Evolutionary conservation across 2,113 vertebrate genomes (phyloP).

Genomic region (Ceyx melanurus): DNA sequence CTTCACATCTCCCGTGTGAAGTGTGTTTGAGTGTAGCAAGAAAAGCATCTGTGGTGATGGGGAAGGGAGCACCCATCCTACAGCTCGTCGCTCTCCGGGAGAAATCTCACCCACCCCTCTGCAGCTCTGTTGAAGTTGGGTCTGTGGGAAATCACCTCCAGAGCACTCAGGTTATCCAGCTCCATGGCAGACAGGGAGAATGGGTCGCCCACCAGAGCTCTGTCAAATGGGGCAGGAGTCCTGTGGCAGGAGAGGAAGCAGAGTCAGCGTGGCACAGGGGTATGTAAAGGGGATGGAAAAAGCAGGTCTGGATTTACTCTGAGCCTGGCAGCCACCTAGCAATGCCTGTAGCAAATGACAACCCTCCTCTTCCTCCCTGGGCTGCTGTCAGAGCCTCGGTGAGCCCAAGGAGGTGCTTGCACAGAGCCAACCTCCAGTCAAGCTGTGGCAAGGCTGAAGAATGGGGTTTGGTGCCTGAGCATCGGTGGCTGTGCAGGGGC

Average conservation of each 20-base stretch:
- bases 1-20: background rate
- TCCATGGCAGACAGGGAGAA: constrained; percentile 70
- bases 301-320: background rate
- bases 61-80: constrained; percentile 36
- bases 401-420: rapidly evolving
- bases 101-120: constrained; percentile 80
- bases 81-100: constrained; percentile 88
- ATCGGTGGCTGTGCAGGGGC: too few species aligned
- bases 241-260: constrained; percentile 50
- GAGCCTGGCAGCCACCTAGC: background rate
- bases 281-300: background rate
- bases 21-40: background rate
- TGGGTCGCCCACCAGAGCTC: constrained; percentile 58
- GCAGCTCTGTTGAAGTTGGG: constrained; percentile 91
- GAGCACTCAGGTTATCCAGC: constrained; percentile 66
- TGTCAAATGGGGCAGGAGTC: constrained; percentile 86
- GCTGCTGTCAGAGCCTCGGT: background rate
- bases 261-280: background rate
- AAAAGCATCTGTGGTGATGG: background rate
- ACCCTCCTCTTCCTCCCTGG: background rate
- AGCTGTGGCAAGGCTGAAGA: background rate
- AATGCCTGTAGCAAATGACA: background rate
- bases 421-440: background rate
- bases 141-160: constrained; percentile 78
- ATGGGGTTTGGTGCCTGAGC: background rate